A percentile compares a stretch with the other conserved stretches of the same genome.
Evolutionary conservation across 2,888 invertebrate species (phyloP).

Genomic region (Nezara viridula): DNA sequence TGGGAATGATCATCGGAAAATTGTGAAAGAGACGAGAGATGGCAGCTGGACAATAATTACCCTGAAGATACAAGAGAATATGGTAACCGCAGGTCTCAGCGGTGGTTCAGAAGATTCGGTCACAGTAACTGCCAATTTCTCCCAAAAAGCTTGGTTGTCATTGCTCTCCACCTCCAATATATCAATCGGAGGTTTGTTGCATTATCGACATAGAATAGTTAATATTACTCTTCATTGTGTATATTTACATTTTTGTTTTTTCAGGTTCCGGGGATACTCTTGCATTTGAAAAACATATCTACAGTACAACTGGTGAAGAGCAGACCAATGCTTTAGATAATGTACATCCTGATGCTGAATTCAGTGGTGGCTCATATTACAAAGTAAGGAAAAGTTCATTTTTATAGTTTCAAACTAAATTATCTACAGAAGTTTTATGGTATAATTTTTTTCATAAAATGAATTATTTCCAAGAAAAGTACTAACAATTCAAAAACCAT

Average conservation of each 20-base stretch:
- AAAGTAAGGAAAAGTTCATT: neutral
- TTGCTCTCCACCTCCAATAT: conserved; percentile 65
- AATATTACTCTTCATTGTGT: neutral
- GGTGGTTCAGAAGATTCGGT: conserved; percentile 63
- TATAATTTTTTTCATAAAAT: too few species aligned
- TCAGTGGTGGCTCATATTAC: neutral
- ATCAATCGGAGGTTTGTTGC: conserved; percentile 60
- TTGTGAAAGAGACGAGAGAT: conserved; percentile 74
- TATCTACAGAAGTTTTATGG: neutral
- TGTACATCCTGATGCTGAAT: conserved; percentile 28
- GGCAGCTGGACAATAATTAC: conserved; percentile 79
- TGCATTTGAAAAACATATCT: conserved; percentile 55
- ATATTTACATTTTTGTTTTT: neutral
- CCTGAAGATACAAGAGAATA: conserved; percentile 71
- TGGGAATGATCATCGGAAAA: conserved; percentile 71
- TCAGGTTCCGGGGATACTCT: conserved; percentile 56
- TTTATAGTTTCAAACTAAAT: neutral
- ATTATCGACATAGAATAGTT: neutral
- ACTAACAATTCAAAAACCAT: too few species aligned
- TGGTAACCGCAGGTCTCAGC: conserved; percentile 65
- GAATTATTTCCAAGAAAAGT: too few species aligned
- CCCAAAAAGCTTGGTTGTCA: conserved; percentile 66
- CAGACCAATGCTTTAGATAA: conserved; percentile 62
- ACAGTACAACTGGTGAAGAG: conserved; percentile 60
- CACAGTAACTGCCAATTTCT: conserved; percentile 65